Evolutionary conservation across 1,140 invertebrate genomes (phyloP), one percentile per base, ranked within the genome.

Genomic region (Drosophila suzukii): DNA sequence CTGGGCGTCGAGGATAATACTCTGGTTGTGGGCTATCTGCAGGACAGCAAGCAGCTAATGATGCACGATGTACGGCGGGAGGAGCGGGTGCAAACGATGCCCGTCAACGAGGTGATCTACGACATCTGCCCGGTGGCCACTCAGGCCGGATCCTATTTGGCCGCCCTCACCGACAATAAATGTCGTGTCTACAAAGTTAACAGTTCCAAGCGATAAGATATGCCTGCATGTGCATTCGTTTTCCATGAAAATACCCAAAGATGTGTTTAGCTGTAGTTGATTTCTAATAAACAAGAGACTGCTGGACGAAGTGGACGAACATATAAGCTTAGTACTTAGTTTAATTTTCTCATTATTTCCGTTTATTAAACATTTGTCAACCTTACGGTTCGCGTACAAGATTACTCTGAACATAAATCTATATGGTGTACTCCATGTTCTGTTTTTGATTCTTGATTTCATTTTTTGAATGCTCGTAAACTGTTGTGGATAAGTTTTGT

Each of bases 21-120:
- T 0, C 92, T 96, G 73, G 94, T 96, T 0, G 94, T 95, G 17
- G 95, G 95, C 1, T 94, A 95, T 77, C 94, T 95, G 63, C 96
- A 96, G 91, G 94, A 94, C 59, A 93, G 88, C 1, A 94, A 93
- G 6, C 92, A 93, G 24, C 88, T 96, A 30, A 93, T 93, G 62
- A 81, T 97, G 1, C 96, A 96, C 94, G 96, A 96, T 81, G 88
- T 95, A 36, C 93, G 94, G 4, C 94, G 93, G 3, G 93, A 94
- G 0, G 93, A 94, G 57, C 93, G 94, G 8, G 88, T 95, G 41
- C 93, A 94, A 55, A 93, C 92, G 2, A 73, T 96, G 49, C 93
- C 94, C 0, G 93, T 94, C 2, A 93, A 93, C 13, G 95, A 95
- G 56, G 93, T 94, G 0, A 93, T 96, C 11, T 90, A 96, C 39